Evolutionary conservation across 1,140 invertebrate species (phyloP).

Genomic region (Atopsyche davidsoni): DNA sequence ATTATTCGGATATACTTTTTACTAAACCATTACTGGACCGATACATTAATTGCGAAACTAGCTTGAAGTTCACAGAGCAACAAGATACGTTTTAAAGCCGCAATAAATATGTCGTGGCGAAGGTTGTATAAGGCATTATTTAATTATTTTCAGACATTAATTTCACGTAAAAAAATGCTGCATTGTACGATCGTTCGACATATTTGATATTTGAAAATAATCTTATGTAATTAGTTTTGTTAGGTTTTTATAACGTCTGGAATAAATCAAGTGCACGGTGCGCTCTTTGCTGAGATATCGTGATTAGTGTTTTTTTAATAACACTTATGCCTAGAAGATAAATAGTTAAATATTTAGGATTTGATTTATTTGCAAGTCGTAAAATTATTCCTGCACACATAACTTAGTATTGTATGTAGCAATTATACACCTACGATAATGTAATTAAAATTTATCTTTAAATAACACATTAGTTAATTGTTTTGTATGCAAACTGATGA

Average conservation of each 20-base stretch:
- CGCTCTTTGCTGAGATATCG: no score
- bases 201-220: constrained; percentile 20
- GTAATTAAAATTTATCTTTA: no score
- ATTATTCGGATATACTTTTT: not conserved
- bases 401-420: no score
- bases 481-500: no score
- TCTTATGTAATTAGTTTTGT: constrained; percentile 15
- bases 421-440: no score
- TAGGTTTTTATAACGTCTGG: no score
- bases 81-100: constrained; percentile 1
- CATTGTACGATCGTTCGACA: constrained; percentile 15
- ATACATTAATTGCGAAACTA: not conserved
- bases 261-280: constrained; percentile 13
- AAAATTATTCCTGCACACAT: no score
- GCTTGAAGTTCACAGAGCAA: not conserved
- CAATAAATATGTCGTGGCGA: constrained; percentile 28
- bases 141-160: constrained; percentile 25
- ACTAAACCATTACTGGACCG: not conserved
- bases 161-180: constrained; percentile 13
- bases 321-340: no score
- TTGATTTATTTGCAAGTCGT: no score
- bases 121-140: constrained; percentile 25
- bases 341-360: no score
- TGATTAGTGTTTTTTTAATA: no score
- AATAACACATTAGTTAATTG: no score